Base-by-base conservation (phyloP, 2,113 vertebrate species). In the Oreochromis tanganicae region DNA sequence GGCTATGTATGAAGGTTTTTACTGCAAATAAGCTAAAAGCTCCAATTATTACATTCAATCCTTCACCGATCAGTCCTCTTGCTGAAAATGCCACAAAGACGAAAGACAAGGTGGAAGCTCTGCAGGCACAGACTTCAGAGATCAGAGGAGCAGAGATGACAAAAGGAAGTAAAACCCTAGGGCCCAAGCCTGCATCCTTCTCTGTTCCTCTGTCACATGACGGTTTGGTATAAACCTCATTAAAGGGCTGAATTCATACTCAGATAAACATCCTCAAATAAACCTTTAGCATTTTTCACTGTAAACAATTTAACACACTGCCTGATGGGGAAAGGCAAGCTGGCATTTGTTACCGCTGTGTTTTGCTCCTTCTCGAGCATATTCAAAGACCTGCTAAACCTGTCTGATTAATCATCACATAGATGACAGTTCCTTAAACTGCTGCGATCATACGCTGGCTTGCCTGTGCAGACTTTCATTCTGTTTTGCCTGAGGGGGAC, bases 401-500 rank as follows among this genome's bases (percentile, higher is more conserved):
- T 82, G 63, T 84, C 80, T 86, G 79, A 89, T 88, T 91, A 90
- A 91, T 90, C 88, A 93, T 90, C 80, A 84, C 19, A 92, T 80
- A 83, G 41, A 85, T 48, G 81, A 61, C 24, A 71, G 84, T 54
- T 91, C 81, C 83, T 88, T 87, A 83, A 93, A 94, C 92, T 85
- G 50, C 38, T 2, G 52, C 85, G 89, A 93, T 95, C 88, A 94
- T 48, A 81, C 12, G 46, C 81, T 80, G 85, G 73, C 83, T 92
- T 59, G 59, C 85, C 52, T 88, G 36, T 43, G 81, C 41, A 81
- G 85, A 80, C 81, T 86, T 83, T 86, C 83, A 84, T 89, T 85
- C 85, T 66, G 38, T 85, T 85, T 85, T 75, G 92, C 94, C 90
- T 86, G 86, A 92, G 90, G 95, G 86, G 86, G 46, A 84, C 48